These are phyloP conservation scores for Brenthis ino DNA, from an alignment of 2,888 invertebrate species.

Conservation along the genomic window DNA sequence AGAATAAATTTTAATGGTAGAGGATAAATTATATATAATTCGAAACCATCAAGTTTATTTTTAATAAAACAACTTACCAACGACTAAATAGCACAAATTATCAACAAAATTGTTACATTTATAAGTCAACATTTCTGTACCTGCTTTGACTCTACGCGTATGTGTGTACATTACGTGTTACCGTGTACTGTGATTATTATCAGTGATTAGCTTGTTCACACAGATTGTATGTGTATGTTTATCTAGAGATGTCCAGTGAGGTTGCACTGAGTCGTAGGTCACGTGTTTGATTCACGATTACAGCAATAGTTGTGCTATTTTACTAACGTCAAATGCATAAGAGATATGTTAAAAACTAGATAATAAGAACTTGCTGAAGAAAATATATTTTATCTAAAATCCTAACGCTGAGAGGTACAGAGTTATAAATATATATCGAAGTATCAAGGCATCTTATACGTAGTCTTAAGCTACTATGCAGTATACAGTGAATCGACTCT, in stretches of 20 bases:
- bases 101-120: too few relatives aligned
- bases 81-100: too few relatives aligned
- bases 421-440: too few relatives aligned
- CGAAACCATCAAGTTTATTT: too few relatives aligned
- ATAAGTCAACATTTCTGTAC: background rate
- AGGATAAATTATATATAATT: too few relatives aligned
- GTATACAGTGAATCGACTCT: conserved; percentile 1
- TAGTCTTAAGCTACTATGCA: conserved; percentile 2
- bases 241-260: conserved; percentile 3
- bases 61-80: too few relatives aligned
- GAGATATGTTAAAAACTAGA: too few relatives aligned
- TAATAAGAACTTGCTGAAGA: too few relatives aligned
- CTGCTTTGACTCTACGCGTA: background rate
- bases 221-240: conserved; percentile 6
- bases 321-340: background rate
- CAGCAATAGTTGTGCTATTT: background rate
- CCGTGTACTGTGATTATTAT: conserved; percentile 12
- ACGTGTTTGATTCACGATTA: too few relatives aligned
- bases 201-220: conserved; percentile 3
- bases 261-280: background rate
- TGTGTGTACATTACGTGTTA: background rate
- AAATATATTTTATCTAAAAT: too few relatives aligned
- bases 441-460: background rate
- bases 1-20: too few relatives aligned
- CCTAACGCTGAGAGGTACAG: too few relatives aligned